Evolutionary conservation across 2,888 invertebrate genomes (phyloP).

Genomic region (Pelosia muscerda): DNA sequence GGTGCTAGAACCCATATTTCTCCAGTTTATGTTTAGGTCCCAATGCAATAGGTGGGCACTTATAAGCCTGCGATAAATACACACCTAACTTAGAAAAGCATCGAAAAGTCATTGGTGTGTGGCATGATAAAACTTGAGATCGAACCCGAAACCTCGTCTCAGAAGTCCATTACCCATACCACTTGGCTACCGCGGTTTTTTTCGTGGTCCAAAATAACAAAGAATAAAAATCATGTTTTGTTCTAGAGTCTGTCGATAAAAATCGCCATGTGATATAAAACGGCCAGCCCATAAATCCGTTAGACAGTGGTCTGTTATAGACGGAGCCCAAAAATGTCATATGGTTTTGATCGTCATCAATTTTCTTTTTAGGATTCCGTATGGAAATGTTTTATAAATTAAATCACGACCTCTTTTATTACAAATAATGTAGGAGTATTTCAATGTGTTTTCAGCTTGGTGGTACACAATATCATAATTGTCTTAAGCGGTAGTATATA

Average conservation of each 20-base stretch:
- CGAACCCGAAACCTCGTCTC: no score
- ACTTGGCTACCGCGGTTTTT: no score
- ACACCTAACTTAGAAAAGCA: no score
- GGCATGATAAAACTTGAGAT: no score
- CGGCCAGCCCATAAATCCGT: neutral
- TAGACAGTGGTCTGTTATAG: neutral
- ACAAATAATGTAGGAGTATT: no score
- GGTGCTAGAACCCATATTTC: no score
- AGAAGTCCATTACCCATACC: no score
- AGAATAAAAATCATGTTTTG: neutral
- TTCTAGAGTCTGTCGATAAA: neutral
- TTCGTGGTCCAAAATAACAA: no score
- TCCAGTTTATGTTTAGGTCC: no score
- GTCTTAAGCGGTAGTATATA: neutral
- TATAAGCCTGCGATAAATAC: no score
- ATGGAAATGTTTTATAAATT: neutral
- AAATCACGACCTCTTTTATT: neutral
- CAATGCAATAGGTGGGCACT: no score
- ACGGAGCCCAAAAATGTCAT: slow-evolving; percentile 20
- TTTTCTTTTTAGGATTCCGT: slow-evolving; percentile 23
- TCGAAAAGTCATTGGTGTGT: no score
- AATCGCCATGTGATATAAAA: neutral
- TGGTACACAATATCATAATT: neutral
- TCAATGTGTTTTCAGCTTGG: neutral
- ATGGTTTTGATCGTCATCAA: slow-evolving; percentile 40